Evolutionary conservation across 2,113 vertebrate genomes (phyloP), one percentile per base, ranked within the genome.

Genomic region (Onychostruthus taczanowskii): DNA sequence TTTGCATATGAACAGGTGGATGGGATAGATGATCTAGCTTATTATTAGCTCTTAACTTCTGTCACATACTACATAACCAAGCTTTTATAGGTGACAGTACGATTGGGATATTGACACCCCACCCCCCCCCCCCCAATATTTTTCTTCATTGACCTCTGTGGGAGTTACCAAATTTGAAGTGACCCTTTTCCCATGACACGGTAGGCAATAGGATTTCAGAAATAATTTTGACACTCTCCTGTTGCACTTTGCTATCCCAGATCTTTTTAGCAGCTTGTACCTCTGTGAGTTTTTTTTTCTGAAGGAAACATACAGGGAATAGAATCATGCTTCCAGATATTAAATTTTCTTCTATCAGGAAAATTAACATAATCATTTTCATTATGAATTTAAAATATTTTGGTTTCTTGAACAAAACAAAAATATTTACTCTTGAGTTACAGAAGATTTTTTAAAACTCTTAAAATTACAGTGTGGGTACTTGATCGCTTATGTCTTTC

Each of bases 41-140:
- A 15, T 59, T 70, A 81, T 63, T 78, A 56, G 6, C 33, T 52
- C 22, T 41, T 41, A 74, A 37, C 17, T 74, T 91, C 62, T 84
- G 39, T 14, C 30, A 33, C 1, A 1, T 47, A 20, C 10, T 72
- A 23, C 10, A 26, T 37, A 74, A 70, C 11, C 43, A 52, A 23
- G 35, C 14, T 64, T 35, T n/a, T 59, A 35, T 12, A 7, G 7
- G 15, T 72, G 35, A 47, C 13, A 52, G 35, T 24, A 43, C 27
- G 53, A n/a, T 17, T 61, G 24, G 5, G 43, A 28, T 75, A 69
- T 24, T 75, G 33, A 33, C 27, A 56, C 2, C 7, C 5, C n/a
- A n/a, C n/a, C 39, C n/a, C 7, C 10, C 7, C 35, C 4, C 7
- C 35, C 4, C 10, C 12, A 53, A 0, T 28, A 44, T 20, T 84